phyloP scores from a whole-genome alignment of 2,888 invertebrate genomes.

The Herminia tarsipennalis region DNA sequence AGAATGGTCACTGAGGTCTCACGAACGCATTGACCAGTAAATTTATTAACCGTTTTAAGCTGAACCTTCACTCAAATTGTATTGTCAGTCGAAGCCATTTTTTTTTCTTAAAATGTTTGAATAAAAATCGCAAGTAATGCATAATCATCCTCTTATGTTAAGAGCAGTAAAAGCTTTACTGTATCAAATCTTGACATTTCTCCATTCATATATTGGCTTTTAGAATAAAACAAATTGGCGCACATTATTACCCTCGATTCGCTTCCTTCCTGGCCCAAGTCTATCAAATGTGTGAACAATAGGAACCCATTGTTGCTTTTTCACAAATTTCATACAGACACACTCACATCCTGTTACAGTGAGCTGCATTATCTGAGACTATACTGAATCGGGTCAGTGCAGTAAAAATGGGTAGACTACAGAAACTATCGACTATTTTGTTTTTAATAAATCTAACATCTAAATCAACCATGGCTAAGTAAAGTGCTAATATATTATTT shows the following conservation, averaged over 20 bases:
- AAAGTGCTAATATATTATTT: too few relatives aligned
- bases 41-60: neutral
- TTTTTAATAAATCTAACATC: too few relatives aligned
- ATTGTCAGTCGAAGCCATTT: too few relatives aligned
- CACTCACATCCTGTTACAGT: constrained; percentile 65
- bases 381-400: constrained; percentile 70
- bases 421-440: constrained; percentile 43
- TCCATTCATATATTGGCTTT: constrained; percentile 20
- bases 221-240: constrained; percentile 51
- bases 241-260: constrained; percentile 46
- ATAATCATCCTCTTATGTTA: too few relatives aligned
- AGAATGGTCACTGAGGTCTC: neutral
- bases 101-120: too few relatives aligned
- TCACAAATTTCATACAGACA: constrained; percentile 55
- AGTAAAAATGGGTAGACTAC: constrained; percentile 50
- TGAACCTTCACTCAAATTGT: constrained; percentile 6
- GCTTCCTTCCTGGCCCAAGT: constrained; percentile 55
- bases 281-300: constrained; percentile 49
- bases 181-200: too few relatives aligned
- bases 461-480: too few relatives aligned
- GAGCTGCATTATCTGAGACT: constrained; percentile 67
- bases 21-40: too few relatives aligned
- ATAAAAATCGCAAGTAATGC: too few relatives aligned
- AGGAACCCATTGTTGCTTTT: constrained; percentile 44
- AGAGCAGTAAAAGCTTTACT: constrained; percentile 5